Evolutionary conservation across 2,797 vertebrate genomes (phyloP), one percentile per base, ranked within the genome.

Genomic region (Muscicapa striata): DNA sequence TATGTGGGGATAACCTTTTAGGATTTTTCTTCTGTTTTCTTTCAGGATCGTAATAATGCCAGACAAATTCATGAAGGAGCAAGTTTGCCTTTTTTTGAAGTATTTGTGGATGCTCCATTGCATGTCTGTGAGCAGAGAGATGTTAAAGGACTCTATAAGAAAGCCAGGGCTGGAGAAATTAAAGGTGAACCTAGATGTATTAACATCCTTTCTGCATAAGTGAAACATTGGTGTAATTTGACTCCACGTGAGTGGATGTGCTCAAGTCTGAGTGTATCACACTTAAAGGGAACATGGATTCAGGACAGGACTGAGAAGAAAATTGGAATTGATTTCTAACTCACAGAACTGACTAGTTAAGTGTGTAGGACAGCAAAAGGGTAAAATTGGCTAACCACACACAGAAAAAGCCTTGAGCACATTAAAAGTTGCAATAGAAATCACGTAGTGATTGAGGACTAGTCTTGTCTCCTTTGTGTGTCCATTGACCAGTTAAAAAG

Each of bases 81-180:
- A 11, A 99, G 99, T 41, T 97, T 99, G 83, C 99, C 99, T 12
- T 99, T 99, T 95, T 99, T 99, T 87, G 99, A 99, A 97, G 99
- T 99, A 30, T 99, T 99, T 97, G 99, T 99, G 52, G 99, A 99
- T 48, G 99, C 99, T 36, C 99, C 99, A 1, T 95, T 99, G 94
- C 98, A 99, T 26, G 99, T 99, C 55, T 99, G 99, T 90, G 99
- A 99, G 92, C 98, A 99, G 97, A 98, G 99, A 94, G 99, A 99
- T 58, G 99, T 99, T 79, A 99, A 99, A 95, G 99, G 99, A 21
- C 98, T 99, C 45, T 99, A 99, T 96, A 99, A 99, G 97, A 99
- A 98, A 97, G 99, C 99, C 67, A 98, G 99, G 96, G 99, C 99
- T 13, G 99, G 99, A 78, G 99, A 99, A 97, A 99, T 99, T 96